Base-by-base conservation (phyloP, 2,113 vertebrate species). In the Nibea coibor region DNA sequence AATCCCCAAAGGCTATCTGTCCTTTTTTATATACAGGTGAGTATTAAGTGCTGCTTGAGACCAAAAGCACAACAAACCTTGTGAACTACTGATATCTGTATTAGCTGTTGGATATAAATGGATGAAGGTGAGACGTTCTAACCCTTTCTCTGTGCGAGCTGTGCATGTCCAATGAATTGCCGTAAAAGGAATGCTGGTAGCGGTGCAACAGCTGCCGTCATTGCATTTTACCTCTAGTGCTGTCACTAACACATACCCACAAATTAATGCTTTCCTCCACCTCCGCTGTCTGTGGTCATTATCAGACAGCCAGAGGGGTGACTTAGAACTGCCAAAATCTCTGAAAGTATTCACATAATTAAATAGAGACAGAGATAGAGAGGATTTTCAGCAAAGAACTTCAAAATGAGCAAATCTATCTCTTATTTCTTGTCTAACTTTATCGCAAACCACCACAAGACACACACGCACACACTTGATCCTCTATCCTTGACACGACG, bases 251-350 rank as follows among this genome's bases (percentile, higher is more conserved):
- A 10, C 54, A 43, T n/a, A 47, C 54, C 53, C 61, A 35, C 61
- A 69, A 51, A 64, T 57, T 0, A 74, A 31, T 61, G 43, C 42
- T 53, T 75, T 63, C 50, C 53, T 85, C 54, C 66, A 31, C 65
- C 78, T 78, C 58, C 51, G 63, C 69, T 53, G 56, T 63, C 64
- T 63, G 45, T 28, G 7, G 22, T 69, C 54, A 53, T 70, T 56
- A 75, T 83, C 71, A 78, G 67, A 80, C 79, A 88, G 66, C 45
- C 50, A 70, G 64, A 78, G 50, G 56, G 68, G 42, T 2, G 10
- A 6, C 53, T 56, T 39, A 20, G 15, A 82, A 54, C 1, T 17
- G 61, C 61, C 63, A 72, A 51, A 35, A 70, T 78, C 59, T 45
- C 39, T 43, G 20, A 73, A 75, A 70, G 53, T 71, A 43, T 82